Base-by-base conservation (phyloP, 2,888 invertebrate genomes). In the Zelleria hepariella region DNA sequence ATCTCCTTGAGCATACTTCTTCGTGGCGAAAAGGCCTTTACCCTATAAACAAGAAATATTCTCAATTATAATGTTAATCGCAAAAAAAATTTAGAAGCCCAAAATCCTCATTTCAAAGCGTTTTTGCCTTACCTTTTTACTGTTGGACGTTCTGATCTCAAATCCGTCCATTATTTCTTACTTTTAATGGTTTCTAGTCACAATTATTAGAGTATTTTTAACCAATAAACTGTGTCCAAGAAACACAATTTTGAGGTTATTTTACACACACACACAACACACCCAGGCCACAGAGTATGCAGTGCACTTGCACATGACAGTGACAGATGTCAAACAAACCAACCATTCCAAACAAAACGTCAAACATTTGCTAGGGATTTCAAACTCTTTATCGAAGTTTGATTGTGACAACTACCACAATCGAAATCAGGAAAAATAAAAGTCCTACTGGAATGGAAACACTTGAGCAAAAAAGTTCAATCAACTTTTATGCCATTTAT, bases 21-120 rank as follows among this genome's bases (percentile, higher is more conserved):
- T 92, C 1, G 91, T 91, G 0, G 97, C 94, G 82, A 94, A 93
- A 66, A 98, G 84, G 0, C 95, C 95, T 74, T 94, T 94, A 0
- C 98, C 98, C 96, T 96, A 64, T 59, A 83, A 84, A 67, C 63
- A 59, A 66, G 10, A 57, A 53, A 10, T 54, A 24, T 25, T 56
- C 32, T 0, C 15, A 42, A 42, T 10, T 5, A 32, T n/a, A 59
- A 59, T 20, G 10, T 8, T 54, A 18, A 49, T 18, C 20, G 2
- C 8, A 15, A 25, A 48, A 42, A 24, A 51, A 54, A 52, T 20
- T 52, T 23, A 23, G 6, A 42, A 15, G 0, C 51, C 1, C 10
- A 10, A 5, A 52, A 23, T 6, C 1, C 6, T 10, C 23, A 6
- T 24, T 24, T 52, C 52, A 8, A 49, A 1, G 20, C 6, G 2